Percentiles rank a stretch among this genome's conserved stretches.
These are phyloP conservation scores for Cerastoderma edule DNA, from an alignment of 2,888 invertebrate species.

Conservation along the genomic window DNA sequence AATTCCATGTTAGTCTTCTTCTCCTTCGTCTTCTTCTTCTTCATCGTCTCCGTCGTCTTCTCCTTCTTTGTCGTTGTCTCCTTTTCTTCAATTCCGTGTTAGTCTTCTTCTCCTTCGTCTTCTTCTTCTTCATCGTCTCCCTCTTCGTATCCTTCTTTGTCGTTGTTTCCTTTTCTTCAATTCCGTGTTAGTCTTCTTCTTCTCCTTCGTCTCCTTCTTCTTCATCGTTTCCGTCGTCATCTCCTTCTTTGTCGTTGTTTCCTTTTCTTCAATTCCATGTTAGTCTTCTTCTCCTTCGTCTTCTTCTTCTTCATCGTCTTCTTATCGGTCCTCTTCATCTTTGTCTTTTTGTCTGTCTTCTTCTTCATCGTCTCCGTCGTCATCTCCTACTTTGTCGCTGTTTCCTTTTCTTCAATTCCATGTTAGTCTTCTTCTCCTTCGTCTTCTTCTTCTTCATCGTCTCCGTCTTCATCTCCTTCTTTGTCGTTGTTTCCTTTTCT, in stretches of 20 bases:
- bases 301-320: not conserved
- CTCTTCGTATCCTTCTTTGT: not conserved
- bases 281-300: not conserved
- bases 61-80: not conserved
- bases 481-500: not conserved
- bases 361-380: too few relatives aligned
- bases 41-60: not conserved
- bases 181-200: too few relatives aligned
- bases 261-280: not conserved
- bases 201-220: not conserved
- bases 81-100: not conserved
- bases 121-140: not conserved
- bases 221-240: not conserved
- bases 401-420: too few relatives aligned
- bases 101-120: not conserved
- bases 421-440: not conserved
- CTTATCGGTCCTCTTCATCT: not conserved
- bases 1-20: not conserved
- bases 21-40: not conserved
- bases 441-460: not conserved
- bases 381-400: too few relatives aligned
- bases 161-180: too few relatives aligned
- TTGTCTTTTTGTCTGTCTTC: too few relatives aligned
- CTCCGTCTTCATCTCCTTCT: not conserved
- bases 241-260: not conserved